Percentiles rank a stretch among this genome's conserved stretches.
Conservation (phyloP, 1,140 invertebrate species). For the Drosophila jambulina region DNA sequence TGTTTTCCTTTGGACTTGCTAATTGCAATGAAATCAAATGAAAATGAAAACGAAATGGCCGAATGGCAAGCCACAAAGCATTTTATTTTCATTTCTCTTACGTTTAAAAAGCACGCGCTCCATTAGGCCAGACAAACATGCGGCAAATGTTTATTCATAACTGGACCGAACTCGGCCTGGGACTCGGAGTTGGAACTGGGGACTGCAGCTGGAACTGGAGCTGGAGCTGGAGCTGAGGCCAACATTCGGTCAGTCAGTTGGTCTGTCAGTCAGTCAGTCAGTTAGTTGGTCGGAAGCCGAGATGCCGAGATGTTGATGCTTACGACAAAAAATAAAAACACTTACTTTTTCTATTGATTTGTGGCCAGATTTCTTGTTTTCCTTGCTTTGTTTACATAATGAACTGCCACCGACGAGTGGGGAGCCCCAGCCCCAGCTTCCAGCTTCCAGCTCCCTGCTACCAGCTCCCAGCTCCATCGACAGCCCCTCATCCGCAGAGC, state of each 20-base stretch:
- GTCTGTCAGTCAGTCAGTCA: slow-evolving; percentile 33
- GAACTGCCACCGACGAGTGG: slow-evolving; percentile 64
- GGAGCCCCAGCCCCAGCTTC: not conserved
- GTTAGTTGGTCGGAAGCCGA: slow-evolving; percentile 33
- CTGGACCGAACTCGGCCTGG: slow-evolving; percentile 39
- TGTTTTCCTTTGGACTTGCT: slow-evolving; percentile 50
- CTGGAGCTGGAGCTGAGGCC: slow-evolving; percentile 10
- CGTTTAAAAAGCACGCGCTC: slow-evolving; percentile 45
- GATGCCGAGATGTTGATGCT: slow-evolving; percentile 11
- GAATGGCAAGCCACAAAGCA: slow-evolving; percentile 42
- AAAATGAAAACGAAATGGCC: slow-evolving; percentile 31
- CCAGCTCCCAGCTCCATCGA: not conserved
- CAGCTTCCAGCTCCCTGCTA: not conserved
- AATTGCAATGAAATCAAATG: slow-evolving; percentile 56
- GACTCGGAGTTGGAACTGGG: slow-evolving; percentile 5
- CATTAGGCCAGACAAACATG: slow-evolving; percentile 66
- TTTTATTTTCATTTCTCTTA: slow-evolving; percentile 56
- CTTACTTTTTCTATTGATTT: slow-evolving; percentile 75
- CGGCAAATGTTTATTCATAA: slow-evolving; percentile 80
- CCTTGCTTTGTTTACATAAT: slow-evolving; percentile 78
- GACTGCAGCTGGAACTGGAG: slow-evolving; percentile 1
- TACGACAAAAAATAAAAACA: slow-evolving; percentile 53
- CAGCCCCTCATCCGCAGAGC: slow-evolving; percentile 20
- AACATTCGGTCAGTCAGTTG: slow-evolving; percentile 48
- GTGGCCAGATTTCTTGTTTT: slow-evolving; percentile 80